Percentiles rank a stretch among this genome's conserved stretches.
phyloP scores from a whole-genome alignment of 2,888 invertebrate species.

The Biston betularia region DNA sequence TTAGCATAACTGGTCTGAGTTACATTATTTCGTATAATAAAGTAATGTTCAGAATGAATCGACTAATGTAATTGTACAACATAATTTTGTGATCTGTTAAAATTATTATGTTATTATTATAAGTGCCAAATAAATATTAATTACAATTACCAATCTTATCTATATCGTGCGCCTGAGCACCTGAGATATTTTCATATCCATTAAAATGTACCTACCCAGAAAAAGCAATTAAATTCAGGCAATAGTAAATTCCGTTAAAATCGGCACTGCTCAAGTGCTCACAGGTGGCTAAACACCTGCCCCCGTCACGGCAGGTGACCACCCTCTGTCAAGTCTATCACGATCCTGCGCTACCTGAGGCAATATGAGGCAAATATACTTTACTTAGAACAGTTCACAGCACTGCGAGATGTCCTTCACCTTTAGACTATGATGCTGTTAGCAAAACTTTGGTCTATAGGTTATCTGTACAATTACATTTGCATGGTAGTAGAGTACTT shows the following conservation, averaged over 20 bases:
- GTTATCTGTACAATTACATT: too few species aligned
- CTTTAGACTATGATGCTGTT: conserved; percentile 4
- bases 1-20: conserved; percentile 2
- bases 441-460: too few species aligned
- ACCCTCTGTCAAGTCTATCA: conserved; percentile 50
- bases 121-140: too few species aligned
- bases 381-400: neutral
- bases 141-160: too few species aligned
- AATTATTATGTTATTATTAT: too few species aligned
- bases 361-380: neutral
- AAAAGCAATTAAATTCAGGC: neutral
- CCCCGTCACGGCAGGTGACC: conserved; percentile 70
- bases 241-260: conserved; percentile 40
- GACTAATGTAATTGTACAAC: too few species aligned
- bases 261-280: conserved; percentile 28
- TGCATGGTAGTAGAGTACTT: too few species aligned
- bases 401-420: conserved; percentile 18
- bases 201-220: neutral
- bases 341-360: conserved; percentile 4
- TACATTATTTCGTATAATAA: neutral
- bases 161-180: neutral
- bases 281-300: conserved; percentile 68
- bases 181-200: neutral
- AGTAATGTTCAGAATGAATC: too few species aligned
- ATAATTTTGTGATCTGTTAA: too few species aligned